Evolutionary conservation across 2,888 invertebrate genomes (phyloP), one percentile per base, ranked within the genome.

Genomic region (Volucella bombylans): DNA sequence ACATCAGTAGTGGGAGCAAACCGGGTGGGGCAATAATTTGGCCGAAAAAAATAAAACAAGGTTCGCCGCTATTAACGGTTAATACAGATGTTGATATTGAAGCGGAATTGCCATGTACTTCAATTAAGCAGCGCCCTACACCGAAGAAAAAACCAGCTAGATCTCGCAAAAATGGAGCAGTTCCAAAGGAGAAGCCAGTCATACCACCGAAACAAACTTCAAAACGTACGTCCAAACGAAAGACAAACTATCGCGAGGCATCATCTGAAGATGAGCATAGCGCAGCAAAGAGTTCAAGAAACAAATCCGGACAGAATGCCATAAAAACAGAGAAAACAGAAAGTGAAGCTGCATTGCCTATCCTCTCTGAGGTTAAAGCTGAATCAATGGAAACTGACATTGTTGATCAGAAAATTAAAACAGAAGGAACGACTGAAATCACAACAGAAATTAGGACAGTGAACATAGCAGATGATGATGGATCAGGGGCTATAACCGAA

Each of bases 191-290:
- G 31, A 69, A 47, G 12, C 74, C 80, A 12, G 18, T 11, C 8
- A 47, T 39, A 10, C 50, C 54, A 4, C 15, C 64, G 0, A 82
- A 82, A 14, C 64, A 73, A 47, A 45, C 59, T 49, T 45, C 85
- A 8, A 71, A 68, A 41, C 80, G 85, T 15, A 47, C 67, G 0
- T 71, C 65, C 11, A 76, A 80, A 52, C 69, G 76, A 12, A 76
- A 71, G 49, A 81, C 80, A 11, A 85, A 85, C 76, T 85, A 85
- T 38, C 15, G 76, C 4, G 85, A 85, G 15, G 50, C 80, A 12
- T 85, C 85, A 12, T 85, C 85, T 11, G 83, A 79, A 18, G 83
- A 85, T 4, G 85, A 77, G 4, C 14, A 18, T 2, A 62, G 54
- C 14, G 38, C 43, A 18, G 50, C 41, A 11, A 62, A 23, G 9